Conservation (phyloP, 2,113 vertebrate genomes). For the Trematocara zebra region DNA sequence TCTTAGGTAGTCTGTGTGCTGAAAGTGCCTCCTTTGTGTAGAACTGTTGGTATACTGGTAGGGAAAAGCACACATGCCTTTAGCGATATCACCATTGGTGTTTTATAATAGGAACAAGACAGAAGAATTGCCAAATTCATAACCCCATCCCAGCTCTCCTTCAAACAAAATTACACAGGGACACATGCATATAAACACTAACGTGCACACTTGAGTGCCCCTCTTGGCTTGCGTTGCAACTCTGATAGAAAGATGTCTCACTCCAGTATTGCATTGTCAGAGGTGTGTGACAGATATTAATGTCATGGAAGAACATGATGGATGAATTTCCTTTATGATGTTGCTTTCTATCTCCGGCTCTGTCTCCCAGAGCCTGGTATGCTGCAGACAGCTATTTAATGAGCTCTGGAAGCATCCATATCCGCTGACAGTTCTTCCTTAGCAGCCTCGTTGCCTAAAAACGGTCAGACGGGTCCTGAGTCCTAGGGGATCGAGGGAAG, state of each 20-base stretch:
- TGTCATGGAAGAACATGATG: constrained; percentile 64
- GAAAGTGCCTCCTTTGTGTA: constrained; percentile 2
- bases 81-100: constrained; percentile 17
- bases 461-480: constrained; percentile 5
- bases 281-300: constrained; percentile 68
- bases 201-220: neutral
- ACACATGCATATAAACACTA: neutral
- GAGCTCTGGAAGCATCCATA: constrained; percentile 62
- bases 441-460: constrained; percentile 50
- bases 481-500: neutral
- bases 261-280: constrained; percentile 62
- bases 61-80: neutral
- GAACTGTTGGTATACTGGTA: constrained; percentile 3
- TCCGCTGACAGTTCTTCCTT: constrained; percentile 60
- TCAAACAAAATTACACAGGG: constrained; percentile 29
- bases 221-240: constrained; percentile 11
- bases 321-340: constrained; percentile 70
- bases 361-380: constrained; percentile 52
- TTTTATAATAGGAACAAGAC: constrained; percentile 27
- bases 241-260: constrained; percentile 50
- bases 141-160: constrained; percentile 1
- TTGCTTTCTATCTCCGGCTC: constrained; percentile 57
- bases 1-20: constrained; percentile 2
- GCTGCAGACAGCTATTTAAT: constrained; percentile 64
- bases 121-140: constrained; percentile 4